phyloP scores from a whole-genome alignment of 2,113 vertebrate genomes.

The Podocnemis expansa region DNA sequence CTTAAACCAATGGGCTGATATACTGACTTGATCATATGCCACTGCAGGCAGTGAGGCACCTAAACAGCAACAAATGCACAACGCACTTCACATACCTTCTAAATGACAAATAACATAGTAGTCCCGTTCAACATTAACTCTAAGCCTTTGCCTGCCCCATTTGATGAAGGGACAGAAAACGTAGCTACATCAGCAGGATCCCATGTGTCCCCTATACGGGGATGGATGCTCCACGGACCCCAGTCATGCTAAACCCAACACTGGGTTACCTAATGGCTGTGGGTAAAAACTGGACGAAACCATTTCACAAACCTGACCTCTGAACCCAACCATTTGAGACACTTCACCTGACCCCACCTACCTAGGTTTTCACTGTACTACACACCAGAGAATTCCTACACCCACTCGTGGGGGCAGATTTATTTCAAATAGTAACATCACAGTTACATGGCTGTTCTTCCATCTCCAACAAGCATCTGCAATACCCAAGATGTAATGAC shows the following conservation, averaged over 20 bases:
- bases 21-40: not conserved
- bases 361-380: not conserved
- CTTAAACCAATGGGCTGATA: rapidly evolving
- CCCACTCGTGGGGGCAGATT: not conserved
- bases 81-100: rapidly evolving
- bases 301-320: not conserved
- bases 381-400: not conserved
- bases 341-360: not conserved
- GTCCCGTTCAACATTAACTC: too few relatives aligned
- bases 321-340: rapidly evolving
- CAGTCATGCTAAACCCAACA: not conserved
- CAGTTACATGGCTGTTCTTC: not conserved
- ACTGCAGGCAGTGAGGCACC: not conserved
- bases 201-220: not conserved
- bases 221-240: not conserved
- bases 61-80: rapidly evolving
- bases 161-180: not conserved
- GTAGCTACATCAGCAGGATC: not conserved
- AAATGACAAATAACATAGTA: not conserved
- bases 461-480: not conserved
- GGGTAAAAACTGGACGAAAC: not conserved
- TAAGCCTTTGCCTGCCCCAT: not conserved
- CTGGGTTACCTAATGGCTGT: not conserved
- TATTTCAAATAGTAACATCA: not conserved
- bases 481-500: not conserved